Percentiles rank a stretch among this genome's conserved stretches.
Evolutionary conservation across 1,140 invertebrate species (phyloP).

Genomic region (Zophobas morio): DNA sequence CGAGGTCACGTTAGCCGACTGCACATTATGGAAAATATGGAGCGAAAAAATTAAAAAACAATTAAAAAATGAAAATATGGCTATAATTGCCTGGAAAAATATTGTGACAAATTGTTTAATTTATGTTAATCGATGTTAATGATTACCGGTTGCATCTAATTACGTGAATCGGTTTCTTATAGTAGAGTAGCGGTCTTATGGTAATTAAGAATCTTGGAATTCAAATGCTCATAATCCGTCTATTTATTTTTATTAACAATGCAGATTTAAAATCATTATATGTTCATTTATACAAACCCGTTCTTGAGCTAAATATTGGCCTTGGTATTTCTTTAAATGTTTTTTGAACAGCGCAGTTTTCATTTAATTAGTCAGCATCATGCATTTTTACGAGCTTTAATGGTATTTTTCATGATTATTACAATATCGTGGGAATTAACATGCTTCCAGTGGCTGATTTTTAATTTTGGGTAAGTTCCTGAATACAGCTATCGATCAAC

Average conservation of each 20-base stretch:
- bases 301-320: conserved; percentile 37
- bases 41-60: background rate
- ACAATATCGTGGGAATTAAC: background rate
- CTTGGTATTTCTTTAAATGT: conserved; percentile 32
- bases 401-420: background rate
- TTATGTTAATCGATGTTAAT: conserved; percentile 28
- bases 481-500: background rate
- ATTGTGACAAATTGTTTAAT: conserved; percentile 20
- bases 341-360: conserved; percentile 31
- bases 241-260: conserved; percentile 26
- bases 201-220: conserved; percentile 28
- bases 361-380: conserved; percentile 25
- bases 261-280: conserved; percentile 10
- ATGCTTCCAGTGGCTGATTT: background rate
- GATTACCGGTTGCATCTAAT: background rate
- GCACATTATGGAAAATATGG: background rate
- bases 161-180: conserved; percentile 13
- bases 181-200: conserved; percentile 9
- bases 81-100: background rate
- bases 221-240: conserved; percentile 6
- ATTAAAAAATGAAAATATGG: background rate
- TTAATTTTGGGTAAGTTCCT: background rate
- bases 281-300: conserved; percentile 23
- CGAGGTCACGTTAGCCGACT: background rate
- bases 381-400: background rate